phyloP scores from a whole-genome alignment of 2,888 invertebrate genomes.

The Plebejus argus region DNA sequence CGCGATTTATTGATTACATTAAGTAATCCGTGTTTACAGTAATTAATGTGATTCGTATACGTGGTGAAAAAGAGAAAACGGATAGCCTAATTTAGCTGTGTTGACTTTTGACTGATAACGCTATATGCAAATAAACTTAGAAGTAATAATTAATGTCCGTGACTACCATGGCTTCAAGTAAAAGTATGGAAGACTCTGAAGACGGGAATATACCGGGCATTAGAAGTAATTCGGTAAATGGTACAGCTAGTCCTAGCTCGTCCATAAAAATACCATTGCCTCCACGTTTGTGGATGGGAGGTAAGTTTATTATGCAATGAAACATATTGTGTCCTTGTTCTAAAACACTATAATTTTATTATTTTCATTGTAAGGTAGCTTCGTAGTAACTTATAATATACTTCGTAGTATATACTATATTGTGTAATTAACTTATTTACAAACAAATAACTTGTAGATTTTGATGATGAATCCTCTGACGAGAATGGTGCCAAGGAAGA shows the following conservation, averaged over 20 bases:
- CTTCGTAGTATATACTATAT: neutral
- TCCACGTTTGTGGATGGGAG: constrained; percentile 75
- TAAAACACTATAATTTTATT: neutral
- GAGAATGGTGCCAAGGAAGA: constrained; percentile 59
- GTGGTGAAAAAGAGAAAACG: constrained; percentile 47
- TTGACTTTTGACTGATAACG: constrained; percentile 65
- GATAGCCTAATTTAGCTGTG: constrained; percentile 55
- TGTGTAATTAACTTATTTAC: neutral
- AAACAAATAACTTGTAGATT: constrained; percentile 52
- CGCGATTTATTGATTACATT: constrained; percentile 64
- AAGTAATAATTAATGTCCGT: constrained; percentile 54
- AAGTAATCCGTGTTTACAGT: constrained; percentile 49
- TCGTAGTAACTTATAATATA: neutral
- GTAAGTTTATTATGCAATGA: constrained; percentile 53
- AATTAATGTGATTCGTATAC: constrained; percentile 47
- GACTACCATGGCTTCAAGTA: constrained; percentile 59
- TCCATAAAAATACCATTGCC: constrained; percentile 76
- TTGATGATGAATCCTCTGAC: constrained; percentile 73
- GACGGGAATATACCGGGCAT: constrained; percentile 51
- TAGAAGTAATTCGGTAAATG: constrained; percentile 74
- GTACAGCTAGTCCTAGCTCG: constrained; percentile 61
- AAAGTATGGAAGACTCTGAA: constrained; percentile 51
- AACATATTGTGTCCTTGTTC: constrained; percentile 42
- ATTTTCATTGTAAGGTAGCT: neutral
- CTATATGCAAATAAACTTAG: constrained; percentile 55